These are phyloP conservation scores for Anneissia japonica DNA, from an alignment of 35 echinoderm and acorn worm species.

Conservation along the genomic window DNA sequence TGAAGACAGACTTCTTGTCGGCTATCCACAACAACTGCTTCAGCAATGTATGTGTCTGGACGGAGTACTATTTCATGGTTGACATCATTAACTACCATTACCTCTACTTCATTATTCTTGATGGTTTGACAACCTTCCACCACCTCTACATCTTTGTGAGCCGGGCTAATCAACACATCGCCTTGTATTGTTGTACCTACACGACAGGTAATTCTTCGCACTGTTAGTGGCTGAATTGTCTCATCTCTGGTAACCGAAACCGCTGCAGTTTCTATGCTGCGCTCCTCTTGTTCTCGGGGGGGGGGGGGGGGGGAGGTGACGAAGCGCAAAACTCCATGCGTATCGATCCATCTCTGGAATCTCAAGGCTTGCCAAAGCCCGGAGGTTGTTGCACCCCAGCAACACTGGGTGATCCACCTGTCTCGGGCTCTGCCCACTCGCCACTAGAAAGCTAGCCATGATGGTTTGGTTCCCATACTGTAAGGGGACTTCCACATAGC, in stretches of 20 bases:
- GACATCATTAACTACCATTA: not conserved
- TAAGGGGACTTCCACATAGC: not conserved
- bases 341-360: no score
- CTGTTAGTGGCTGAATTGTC: no score
- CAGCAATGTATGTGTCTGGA: not conserved
- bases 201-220: no score
- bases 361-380: no score
- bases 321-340: no score
- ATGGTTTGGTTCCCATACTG: not conserved
- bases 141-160: not conserved
- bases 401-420: not conserved
- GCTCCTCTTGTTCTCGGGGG: no score
- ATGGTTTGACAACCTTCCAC: not conserved
- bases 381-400: constrained; percentile 23
- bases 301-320: no score
- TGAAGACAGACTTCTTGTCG: not conserved
- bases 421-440: not conserved
- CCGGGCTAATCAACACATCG: not conserved
- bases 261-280: no score
- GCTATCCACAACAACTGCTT: not conserved
- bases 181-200: no score
- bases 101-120: not conserved
- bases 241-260: no score
- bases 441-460: not conserved
- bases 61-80: not conserved